Evolutionary conservation across 2,888 invertebrate genomes (phyloP).

Genomic region (Euzetes globulus): DNA sequence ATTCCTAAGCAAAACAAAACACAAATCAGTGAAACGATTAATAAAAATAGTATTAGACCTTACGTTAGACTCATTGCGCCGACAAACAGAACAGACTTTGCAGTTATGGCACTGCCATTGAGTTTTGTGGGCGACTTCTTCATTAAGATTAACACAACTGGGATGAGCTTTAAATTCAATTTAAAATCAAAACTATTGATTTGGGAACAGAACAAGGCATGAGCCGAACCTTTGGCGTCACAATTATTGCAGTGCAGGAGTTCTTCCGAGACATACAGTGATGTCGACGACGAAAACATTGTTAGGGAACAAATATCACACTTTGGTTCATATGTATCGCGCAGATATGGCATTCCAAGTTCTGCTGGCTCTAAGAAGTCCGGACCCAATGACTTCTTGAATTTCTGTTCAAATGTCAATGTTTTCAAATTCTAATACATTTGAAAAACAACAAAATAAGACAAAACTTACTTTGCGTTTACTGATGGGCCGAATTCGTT

Average conservation of each 20-base stretch:
- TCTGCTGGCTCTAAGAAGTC: constrained; percentile 44
- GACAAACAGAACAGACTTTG: constrained; percentile 72
- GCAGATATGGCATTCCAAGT: constrained; percentile 37
- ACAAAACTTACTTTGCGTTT: constrained; percentile 13
- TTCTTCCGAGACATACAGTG: constrained; percentile 54
- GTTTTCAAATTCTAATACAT: background rate
- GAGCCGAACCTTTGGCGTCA: constrained; percentile 57
- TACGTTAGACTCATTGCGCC: background rate
- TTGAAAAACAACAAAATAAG: background rate
- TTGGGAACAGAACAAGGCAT: background rate
- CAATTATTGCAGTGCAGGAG: constrained; percentile 64
- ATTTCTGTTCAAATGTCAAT: constrained; percentile 35
- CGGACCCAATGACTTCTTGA: constrained; percentile 45
- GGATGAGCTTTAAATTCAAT: constrained; percentile 49
- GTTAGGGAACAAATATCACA: constrained; percentile 47
- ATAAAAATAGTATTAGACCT: constrained; percentile 45
- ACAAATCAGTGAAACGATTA: constrained; percentile 19
- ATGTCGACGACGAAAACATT: background rate
- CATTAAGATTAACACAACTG: constrained; percentile 51
- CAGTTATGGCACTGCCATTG: constrained; percentile 82
- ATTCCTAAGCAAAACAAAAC: constrained; percentile 53
- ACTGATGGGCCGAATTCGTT: constrained; percentile 16
- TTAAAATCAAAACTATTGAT: background rate
- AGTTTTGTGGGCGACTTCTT: constrained; percentile 47
- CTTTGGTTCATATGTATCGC: constrained; percentile 36